A percentile compares a stretch with the other conserved stretches of the same genome.
Evolutionary conservation across 2,797 vertebrate species (phyloP).

Genomic region (Mastacembelus armatus): DNA sequence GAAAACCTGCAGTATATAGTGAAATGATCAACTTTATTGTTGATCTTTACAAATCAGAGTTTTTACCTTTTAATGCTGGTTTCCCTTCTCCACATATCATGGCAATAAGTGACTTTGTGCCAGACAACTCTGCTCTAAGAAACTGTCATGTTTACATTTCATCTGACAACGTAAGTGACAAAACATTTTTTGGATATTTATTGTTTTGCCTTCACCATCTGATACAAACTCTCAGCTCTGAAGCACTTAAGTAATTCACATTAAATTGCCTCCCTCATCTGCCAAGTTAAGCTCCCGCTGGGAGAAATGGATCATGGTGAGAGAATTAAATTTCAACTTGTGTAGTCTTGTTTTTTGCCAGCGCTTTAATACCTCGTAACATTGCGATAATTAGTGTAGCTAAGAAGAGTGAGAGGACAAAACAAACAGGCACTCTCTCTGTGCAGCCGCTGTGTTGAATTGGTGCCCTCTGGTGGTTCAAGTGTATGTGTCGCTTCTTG

Average conservation of each 20-base stretch:
- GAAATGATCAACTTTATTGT: too few species aligned
- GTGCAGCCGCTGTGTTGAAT: constrained; percentile 55
- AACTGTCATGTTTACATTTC: not conserved
- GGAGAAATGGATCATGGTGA: constrained; percentile 43
- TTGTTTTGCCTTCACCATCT: constrained; percentile 39
- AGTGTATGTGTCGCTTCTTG: not conserved
- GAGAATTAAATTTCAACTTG: constrained; percentile 55
- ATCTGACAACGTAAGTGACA: not conserved
- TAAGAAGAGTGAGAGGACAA: constrained; percentile 43
- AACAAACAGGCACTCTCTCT: constrained; percentile 8
- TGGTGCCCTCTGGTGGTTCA: constrained; percentile 68
- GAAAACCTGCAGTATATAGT: too few species aligned
- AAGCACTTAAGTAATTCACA: constrained; percentile 45
- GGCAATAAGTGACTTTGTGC: too few species aligned
- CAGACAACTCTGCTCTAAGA: not conserved
- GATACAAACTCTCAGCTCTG: constrained; percentile 7
- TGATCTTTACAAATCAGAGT: too few species aligned
- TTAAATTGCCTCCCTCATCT: constrained; percentile 46
- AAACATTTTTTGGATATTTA: constrained; percentile 13
- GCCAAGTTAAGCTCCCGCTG: constrained; percentile 50
- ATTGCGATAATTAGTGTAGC: constrained; percentile 51
- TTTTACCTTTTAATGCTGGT: too few species aligned
- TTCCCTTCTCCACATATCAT: too few species aligned
- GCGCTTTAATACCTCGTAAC: constrained; percentile 51
- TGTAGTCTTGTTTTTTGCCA: constrained; percentile 59